Conservation (phyloP, 2,113 vertebrate genomes). For the Amblyopsis rosae region DNA sequence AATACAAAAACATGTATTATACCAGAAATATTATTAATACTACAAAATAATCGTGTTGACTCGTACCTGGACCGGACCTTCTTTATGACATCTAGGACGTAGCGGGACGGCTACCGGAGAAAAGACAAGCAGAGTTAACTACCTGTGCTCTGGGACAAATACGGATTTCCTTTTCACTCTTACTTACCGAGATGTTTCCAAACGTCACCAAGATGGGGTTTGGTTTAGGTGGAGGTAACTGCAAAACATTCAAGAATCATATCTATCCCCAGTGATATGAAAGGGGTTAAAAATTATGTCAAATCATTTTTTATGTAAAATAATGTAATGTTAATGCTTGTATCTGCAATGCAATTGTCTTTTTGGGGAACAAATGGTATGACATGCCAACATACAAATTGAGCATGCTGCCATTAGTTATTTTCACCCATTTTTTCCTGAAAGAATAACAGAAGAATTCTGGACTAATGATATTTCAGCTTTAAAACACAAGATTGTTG, state of each 20-base stretch:
- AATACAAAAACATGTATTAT: too few species aligned
- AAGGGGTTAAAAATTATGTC: too few species aligned
- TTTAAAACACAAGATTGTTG: background rate
- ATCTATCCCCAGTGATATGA: too few species aligned
- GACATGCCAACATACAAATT: background rate
- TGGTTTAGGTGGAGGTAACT: conserved; percentile 83
- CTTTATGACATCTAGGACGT: conserved; percentile 90
- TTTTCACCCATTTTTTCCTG: too few species aligned
- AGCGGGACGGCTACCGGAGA: conserved; percentile 81
- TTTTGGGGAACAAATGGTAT: too few species aligned
- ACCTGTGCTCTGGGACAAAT: background rate
- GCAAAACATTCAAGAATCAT: conserved; percentile 28
- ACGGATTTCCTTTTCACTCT: background rate
- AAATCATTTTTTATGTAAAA: too few species aligned
- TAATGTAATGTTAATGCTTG: too few species aligned
- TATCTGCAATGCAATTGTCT: too few species aligned
- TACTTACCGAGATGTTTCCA: conserved; percentile 88
- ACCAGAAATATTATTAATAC: background rate
- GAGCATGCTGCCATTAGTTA: background rate
- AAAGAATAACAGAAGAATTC: background rate
- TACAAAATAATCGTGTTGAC: background rate
- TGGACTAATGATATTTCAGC: too few species aligned
- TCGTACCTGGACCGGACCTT: conserved; percentile 93
- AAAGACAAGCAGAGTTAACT: conserved; percentile 2
- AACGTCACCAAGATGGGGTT: conserved; percentile 88